A percentile compares a stretch with the other conserved stretches of the same genome.
Evolutionary conservation across 2,113 vertebrate genomes (phyloP).

Genomic region (Marmota flaviventris): DNA sequence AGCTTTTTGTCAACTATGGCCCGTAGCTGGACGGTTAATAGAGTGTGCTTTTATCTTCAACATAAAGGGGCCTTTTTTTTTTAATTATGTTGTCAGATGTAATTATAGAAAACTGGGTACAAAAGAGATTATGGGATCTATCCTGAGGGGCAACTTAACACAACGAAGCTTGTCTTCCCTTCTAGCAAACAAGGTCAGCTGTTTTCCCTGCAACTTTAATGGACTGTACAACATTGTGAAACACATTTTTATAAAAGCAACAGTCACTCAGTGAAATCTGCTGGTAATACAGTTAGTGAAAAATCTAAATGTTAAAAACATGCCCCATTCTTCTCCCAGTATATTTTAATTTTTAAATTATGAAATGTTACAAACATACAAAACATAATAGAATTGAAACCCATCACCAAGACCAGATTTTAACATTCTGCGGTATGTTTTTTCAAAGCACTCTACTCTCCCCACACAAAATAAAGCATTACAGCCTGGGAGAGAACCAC

Average conservation of each 20-base stretch:
- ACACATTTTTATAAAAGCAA: conserved; percentile 66
- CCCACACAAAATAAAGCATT: neutral
- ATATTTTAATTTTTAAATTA: conserved; percentile 28
- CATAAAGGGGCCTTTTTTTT: conserved; percentile 76
- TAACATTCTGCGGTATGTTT: conserved; percentile 24
- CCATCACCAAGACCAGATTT: conserved; percentile 3
- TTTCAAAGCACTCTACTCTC: neutral
- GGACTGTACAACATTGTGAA: conserved; percentile 61
- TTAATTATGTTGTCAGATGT: conserved; percentile 85
- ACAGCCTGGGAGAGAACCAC: neutral
- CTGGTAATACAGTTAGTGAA: neutral
- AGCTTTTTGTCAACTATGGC: conserved; percentile 80
- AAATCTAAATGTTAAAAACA: conserved; percentile 55
- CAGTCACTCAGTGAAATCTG: conserved; percentile 57
- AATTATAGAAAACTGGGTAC: conserved; percentile 84
- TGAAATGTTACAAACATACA: conserved; percentile 24
- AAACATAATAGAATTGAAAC: conserved; percentile 49
- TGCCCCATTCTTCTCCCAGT: neutral
- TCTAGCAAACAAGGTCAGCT: conserved; percentile 78
- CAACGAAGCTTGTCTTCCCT: conserved; percentile 66
- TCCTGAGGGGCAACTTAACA: conserved; percentile 79
- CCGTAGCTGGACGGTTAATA: conserved; percentile 84
- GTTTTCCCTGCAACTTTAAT: conserved; percentile 64
- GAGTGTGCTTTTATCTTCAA: conserved; percentile 86
- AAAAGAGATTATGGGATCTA: conserved; percentile 80